Conservation (phyloP, 2,888 invertebrate genomes). For the Aphodius sticticus region DNA sequence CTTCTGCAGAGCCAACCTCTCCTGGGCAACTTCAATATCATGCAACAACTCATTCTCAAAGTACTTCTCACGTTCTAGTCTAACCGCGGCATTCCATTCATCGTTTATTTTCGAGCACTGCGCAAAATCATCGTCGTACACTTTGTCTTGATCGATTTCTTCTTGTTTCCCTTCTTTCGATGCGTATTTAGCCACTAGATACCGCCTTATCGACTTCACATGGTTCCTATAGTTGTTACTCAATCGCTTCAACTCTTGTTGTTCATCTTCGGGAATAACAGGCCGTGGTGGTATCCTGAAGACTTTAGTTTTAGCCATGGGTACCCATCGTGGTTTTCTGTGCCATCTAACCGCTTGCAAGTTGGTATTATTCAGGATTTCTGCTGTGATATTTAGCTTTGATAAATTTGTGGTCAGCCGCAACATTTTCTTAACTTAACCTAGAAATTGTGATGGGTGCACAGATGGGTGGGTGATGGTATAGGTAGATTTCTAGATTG, state of each 20-base stretch:
- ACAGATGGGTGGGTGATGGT: too few species aligned
- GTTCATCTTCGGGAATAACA: conserved; percentile 69
- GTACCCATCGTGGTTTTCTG: conserved; percentile 82
- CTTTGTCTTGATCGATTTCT: conserved; percentile 58
- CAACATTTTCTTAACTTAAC: conserved; percentile 7
- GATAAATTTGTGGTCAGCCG: conserved; percentile 12
- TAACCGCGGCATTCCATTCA: conserved; percentile 74
- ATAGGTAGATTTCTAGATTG: not conserved
- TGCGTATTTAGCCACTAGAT: conserved; percentile 49
- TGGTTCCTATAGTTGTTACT: conserved; percentile 73
- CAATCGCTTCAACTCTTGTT: conserved; percentile 70
- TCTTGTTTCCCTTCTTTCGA: conserved; percentile 49
- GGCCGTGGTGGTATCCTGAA: conserved; percentile 74
- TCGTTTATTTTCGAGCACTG: conserved; percentile 69
- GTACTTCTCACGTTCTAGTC: conserved; percentile 66
- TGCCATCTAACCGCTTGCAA: conserved; percentile 62
- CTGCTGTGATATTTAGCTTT: not conserved
- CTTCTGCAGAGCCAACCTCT: conserved; percentile 55
- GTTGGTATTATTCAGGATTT: conserved; percentile 27
- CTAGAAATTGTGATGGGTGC: not conserved
- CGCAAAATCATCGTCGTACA: conserved; percentile 70
- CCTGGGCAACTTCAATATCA: conserved; percentile 62
- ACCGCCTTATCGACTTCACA: conserved; percentile 60
- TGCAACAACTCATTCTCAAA: conserved; percentile 62
- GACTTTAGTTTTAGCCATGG: conserved; percentile 80